phyloP scores from a whole-genome alignment of 2,113 vertebrate species.

The Hiodon alosoides region DNA sequence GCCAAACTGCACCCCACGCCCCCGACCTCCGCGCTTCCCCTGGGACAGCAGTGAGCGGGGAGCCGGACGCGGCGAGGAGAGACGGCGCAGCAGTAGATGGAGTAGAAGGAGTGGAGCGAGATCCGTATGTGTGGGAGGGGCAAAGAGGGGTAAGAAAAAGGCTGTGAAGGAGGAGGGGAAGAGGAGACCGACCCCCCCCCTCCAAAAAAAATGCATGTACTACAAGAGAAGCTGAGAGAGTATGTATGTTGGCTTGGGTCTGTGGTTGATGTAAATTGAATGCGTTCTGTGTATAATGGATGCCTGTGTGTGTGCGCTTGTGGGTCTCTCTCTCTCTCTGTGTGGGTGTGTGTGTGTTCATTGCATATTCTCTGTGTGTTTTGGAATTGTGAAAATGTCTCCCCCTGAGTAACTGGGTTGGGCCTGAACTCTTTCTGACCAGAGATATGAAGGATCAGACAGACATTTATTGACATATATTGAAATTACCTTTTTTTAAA shows the following conservation, averaged over 20 bases:
- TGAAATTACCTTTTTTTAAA: constrained; percentile 40
- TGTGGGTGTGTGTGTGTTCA: constrained; percentile 39
- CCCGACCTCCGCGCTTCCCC: constrained; percentile 56
- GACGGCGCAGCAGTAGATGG: constrained; percentile 12
- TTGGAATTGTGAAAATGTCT: constrained; percentile 41
- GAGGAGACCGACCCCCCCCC: background rate
- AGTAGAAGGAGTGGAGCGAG: constrained; percentile 15
- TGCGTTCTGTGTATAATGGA: constrained; percentile 41
- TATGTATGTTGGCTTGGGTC: constrained; percentile 15
- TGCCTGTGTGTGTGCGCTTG: constrained; percentile 30
- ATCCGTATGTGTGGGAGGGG: constrained; percentile 33
- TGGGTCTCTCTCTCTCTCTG: background rate
- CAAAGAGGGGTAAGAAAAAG: constrained; percentile 1
- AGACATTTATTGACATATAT: constrained; percentile 36
- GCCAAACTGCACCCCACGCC: constrained; percentile 58
- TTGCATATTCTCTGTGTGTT: constrained; percentile 55
- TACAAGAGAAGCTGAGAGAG: background rate
- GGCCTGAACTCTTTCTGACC: constrained; percentile 49
- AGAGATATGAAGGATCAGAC: constrained; percentile 42
- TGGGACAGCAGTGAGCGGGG: constrained; percentile 59
- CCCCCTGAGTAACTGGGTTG: constrained; percentile 35
- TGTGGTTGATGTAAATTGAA: constrained; percentile 50
- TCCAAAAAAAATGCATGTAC: background rate
- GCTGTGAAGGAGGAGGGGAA: constrained; percentile 1
- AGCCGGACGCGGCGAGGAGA: constrained; percentile 29